Conservation (phyloP, 2,113 vertebrate genomes). For the Gopherus flavomarginatus region DNA sequence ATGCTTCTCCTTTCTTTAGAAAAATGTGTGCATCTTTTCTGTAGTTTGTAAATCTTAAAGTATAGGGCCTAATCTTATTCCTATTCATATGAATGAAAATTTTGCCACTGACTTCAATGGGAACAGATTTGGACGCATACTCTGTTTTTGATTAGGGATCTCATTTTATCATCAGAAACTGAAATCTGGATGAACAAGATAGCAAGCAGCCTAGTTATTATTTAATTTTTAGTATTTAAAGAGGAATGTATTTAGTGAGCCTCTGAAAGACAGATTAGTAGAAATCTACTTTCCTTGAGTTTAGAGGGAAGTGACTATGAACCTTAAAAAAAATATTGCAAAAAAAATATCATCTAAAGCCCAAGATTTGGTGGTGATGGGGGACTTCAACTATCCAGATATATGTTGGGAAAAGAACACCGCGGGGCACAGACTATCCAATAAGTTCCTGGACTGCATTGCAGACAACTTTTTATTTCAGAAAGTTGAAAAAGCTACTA, state of each 20-base stretch:
- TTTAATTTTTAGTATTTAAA: constrained; percentile 33
- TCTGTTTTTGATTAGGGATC: not conserved
- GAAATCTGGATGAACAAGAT: not conserved
- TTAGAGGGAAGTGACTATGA: constrained; percentile 5
- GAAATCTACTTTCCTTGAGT: constrained; percentile 27
- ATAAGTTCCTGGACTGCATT: too few species aligned
- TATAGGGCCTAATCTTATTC: rapidly evolving
- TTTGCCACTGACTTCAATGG: not conserved
- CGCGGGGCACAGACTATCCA: too few species aligned
- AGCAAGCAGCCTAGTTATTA: constrained; percentile 54
- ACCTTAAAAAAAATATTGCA: not conserved
- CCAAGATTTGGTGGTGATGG: too few species aligned
- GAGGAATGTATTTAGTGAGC: constrained; percentile 41
- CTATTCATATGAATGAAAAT: not conserved
- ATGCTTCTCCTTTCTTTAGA: not conserved
- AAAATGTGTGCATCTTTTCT: not conserved
- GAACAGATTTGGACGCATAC: constrained; percentile 38
- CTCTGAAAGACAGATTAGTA: constrained; percentile 25
- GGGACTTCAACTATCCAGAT: too few species aligned
- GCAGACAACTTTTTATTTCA: too few species aligned
- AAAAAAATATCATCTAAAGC: too few species aligned
- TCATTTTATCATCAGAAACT: constrained; percentile 40
- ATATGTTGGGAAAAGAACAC: too few species aligned
- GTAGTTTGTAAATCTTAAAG: not conserved
- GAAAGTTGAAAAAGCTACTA: too few species aligned